Evolutionary conservation across 2,888 invertebrate genomes (phyloP).

Genomic region (Hypselothyrea guttata): DNA sequence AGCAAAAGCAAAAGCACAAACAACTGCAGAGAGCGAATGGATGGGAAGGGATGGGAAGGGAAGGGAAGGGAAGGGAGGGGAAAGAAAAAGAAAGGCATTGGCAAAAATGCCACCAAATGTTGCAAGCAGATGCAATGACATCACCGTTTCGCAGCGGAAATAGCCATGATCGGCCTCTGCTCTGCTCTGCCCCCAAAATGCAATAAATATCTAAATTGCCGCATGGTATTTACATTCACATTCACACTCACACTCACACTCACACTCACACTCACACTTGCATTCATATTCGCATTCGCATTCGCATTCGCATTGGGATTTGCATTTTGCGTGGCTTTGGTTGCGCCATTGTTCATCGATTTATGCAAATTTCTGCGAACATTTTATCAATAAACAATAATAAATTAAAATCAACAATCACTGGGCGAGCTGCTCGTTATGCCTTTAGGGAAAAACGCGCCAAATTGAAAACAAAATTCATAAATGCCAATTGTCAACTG

Average conservation of each 20-base stretch:
- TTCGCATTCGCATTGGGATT: conserved; percentile 27
- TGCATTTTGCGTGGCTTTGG: conserved; percentile 26
- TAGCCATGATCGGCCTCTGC: conserved; percentile 23
- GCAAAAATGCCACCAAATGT: conserved; percentile 31
- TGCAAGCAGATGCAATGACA: conserved; percentile 41
- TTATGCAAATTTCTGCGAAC: conserved; percentile 65
- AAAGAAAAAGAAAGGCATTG: conserved; percentile 1
- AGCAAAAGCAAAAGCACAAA: conserved; percentile 65
- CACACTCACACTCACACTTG: conserved; percentile 17
- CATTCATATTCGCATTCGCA: conserved; percentile 5
- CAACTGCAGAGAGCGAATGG: conserved; percentile 15
- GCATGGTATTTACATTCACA: conserved; percentile 26
- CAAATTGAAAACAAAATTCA: conserved; percentile 68
- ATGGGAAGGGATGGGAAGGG: neutral
- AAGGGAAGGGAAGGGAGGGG: conserved; percentile 1
- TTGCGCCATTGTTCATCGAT: conserved; percentile 67
- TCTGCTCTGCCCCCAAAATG: conserved; percentile 35
- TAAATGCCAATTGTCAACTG: conserved; percentile 70
- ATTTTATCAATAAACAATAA: conserved; percentile 77
- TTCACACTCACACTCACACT: conserved; percentile 17
- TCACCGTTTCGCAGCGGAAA: conserved; percentile 41
- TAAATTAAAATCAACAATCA: conserved; percentile 72
- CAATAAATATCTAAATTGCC: conserved; percentile 69
- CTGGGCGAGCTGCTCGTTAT: conserved; percentile 25
- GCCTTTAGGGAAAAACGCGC: conserved; percentile 4